phyloP scores from a whole-genome alignment of 2,888 invertebrate genomes.

The Sialis lutaria region DNA sequence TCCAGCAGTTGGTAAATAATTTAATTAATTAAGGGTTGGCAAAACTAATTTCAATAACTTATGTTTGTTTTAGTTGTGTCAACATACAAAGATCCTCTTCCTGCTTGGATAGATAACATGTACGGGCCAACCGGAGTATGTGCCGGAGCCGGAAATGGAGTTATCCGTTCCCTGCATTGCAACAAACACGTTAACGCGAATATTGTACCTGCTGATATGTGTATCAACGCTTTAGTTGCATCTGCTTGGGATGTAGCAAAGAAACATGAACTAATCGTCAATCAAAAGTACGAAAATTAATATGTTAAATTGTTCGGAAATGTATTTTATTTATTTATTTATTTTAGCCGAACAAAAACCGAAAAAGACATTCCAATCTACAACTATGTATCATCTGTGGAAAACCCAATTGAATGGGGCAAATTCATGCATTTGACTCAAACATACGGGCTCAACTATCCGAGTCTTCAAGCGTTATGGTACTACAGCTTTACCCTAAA shows the following conservation, averaged over 20 bases:
- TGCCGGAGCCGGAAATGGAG: constrained; percentile 59
- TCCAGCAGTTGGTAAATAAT: constrained; percentile 58
- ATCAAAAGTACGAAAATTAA: not conserved
- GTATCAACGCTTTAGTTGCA: constrained; percentile 66
- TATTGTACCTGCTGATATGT: constrained; percentile 59
- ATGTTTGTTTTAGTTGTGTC: constrained; percentile 31
- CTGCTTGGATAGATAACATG: constrained; percentile 82
- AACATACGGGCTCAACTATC: constrained; percentile 35
- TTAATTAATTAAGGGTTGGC: not conserved
- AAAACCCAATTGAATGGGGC: constrained; percentile 71
- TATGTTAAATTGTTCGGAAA: no score
- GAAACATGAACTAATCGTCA: constrained; percentile 2
- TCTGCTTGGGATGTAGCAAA: constrained; percentile 54
- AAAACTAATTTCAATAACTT: not conserved
- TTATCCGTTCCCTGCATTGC: constrained; percentile 55
- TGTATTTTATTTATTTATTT: no score
- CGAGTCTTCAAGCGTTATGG: constrained; percentile 49
- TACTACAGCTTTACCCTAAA: constrained; percentile 47
- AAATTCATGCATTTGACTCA: constrained; percentile 38
- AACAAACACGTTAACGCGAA: constrained; percentile 52
- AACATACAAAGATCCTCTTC: constrained; percentile 53
- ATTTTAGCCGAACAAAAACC: constrained; percentile 6
- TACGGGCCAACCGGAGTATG: constrained; percentile 73
- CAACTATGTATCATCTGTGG: constrained; percentile 71
- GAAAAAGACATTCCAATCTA: constrained; percentile 46